Base-by-base conservation (phyloP, 1,140 invertebrate species). In the Philaenus spumarius region DNA sequence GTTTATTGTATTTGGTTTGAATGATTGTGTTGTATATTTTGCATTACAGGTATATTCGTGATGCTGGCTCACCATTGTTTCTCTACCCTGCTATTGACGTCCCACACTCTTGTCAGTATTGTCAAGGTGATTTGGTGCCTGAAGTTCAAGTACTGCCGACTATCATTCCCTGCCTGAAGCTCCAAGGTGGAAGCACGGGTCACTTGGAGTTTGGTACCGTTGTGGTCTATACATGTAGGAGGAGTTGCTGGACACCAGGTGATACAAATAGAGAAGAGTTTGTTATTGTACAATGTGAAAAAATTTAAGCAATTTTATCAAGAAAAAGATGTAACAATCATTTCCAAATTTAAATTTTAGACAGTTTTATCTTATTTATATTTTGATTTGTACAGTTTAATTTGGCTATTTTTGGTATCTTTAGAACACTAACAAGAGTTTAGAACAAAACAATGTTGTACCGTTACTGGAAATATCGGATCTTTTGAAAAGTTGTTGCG, bases 81-180 rank as follows among this genome's bases (percentile, higher is more conserved):
- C 71, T 87, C 4, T 82, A 82, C 37, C 84, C 84, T 1, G 67
- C 86, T 9, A 69, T 69, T 26, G 74, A 77, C 20, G 72, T 72
- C 9, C 71, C 79, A 24, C 60, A 61, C 11, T 73, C 75, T 58
- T 93, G 90, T 68, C 70, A 71, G 43, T 77, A 89, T 64, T 94
- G 90, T 68, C 81, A 83, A 19, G 78, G 80, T 4, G 79, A 82
- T 48, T 77, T 86, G 62, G 78, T 80, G 2, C 93, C 89, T 69
- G 90, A 94, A 71, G 69, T 93, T 3, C 90, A 94, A 75, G 71
- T 94, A 43, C 72, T 93, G 40, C 86, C 90, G 2, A 84, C 84
- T 11, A 75, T 92, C 5, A 83, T 92, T 52, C 81, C 85, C 30
- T 82, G 83, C 55, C 71, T 93, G 9, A 74, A 73, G 56, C 69